Base-by-base conservation (phyloP, 2,113 vertebrate species). In the Delphinus delphis region DNA sequence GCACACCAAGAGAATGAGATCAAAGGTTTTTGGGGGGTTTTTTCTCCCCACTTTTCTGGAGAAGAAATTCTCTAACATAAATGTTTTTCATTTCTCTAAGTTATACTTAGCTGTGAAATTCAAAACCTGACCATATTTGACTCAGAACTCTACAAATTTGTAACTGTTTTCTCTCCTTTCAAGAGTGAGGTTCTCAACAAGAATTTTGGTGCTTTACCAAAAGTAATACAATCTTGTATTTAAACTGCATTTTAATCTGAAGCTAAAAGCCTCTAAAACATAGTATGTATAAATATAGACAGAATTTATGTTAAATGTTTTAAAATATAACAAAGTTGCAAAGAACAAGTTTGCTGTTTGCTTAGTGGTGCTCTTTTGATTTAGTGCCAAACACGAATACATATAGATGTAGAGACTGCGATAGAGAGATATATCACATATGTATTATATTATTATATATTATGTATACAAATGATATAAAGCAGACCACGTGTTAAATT, bases 91-190 rank as follows among this genome's bases (percentile, higher is more conserved):
- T 94, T 93, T 97, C 28, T 93, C 36, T 96, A 92, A 93, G n/a
- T 90, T 96, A 97, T 95, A 68, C 28, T 81, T 91, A 93, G 8
- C 53, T 97, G 6, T 98, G 92, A 93, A 97, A 92, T 96, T 85
- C 7, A 95, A 97, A 96, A 94, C 77, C n/a, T 9, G 83, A 87
- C 25, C 76, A 58, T 97, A 96, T 93, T 85, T 97, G 95, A 88
- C 77, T 41, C 23, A 41, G 62, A 97, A 92, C 50, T 81, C 74
- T 92, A 81, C 10, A 96, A n/a, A 88, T 93, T 96, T 95, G 41
- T 81, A 94, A 80, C 15, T 28, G 0, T 74, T 98, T 70, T 77
- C 44, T 21, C 14, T 97, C 93, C 44, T 83, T 20, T 94, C 25
- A 20, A 76, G 17, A 91, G 21, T 91, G 31, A 96, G 77, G 53